phyloP scores from a whole-genome alignment of 2,113 vertebrate species.

The Barnardius zonarius region DNA sequence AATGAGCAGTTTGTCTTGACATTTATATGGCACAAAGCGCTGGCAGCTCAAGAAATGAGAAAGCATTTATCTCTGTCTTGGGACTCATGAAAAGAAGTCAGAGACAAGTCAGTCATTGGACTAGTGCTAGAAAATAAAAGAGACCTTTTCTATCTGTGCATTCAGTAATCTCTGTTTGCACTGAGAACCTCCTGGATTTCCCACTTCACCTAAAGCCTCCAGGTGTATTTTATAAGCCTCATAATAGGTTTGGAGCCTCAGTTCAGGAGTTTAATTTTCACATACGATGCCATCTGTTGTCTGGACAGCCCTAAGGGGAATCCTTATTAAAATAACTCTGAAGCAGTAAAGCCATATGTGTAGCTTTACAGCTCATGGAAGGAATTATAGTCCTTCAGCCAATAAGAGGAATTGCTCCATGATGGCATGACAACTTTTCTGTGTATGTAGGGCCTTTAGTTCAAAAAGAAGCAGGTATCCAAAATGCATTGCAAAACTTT shows the following conservation, averaged over 20 bases:
- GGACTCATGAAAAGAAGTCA: background rate
- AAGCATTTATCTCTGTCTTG: background rate
- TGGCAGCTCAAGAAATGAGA: background rate
- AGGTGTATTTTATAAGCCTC: conserved; percentile 29
- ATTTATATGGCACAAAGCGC: background rate
- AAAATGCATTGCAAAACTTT: background rate
- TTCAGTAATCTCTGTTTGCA: background rate
- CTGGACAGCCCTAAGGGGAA: conserved; percentile 36
- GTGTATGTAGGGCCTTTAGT: background rate
- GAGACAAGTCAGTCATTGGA: background rate
- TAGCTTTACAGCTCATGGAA: background rate
- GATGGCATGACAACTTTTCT: background rate
- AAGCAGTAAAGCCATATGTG: background rate
- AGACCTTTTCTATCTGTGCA: background rate
- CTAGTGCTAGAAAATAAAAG: background rate
- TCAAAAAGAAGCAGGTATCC: background rate
- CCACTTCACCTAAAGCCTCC: background rate
- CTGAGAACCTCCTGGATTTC: background rate
- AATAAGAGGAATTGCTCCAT: background rate
- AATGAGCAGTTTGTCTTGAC: background rate
- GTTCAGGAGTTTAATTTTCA: conserved; percentile 10
- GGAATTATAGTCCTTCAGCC: background rate
- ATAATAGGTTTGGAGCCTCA: background rate
- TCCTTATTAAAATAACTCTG: conserved; percentile 30
- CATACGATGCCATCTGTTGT: background rate